These are phyloP conservation scores for Aelia acuminata DNA, from an alignment of 2,888 invertebrate genomes.

Conservation along the genomic window DNA sequence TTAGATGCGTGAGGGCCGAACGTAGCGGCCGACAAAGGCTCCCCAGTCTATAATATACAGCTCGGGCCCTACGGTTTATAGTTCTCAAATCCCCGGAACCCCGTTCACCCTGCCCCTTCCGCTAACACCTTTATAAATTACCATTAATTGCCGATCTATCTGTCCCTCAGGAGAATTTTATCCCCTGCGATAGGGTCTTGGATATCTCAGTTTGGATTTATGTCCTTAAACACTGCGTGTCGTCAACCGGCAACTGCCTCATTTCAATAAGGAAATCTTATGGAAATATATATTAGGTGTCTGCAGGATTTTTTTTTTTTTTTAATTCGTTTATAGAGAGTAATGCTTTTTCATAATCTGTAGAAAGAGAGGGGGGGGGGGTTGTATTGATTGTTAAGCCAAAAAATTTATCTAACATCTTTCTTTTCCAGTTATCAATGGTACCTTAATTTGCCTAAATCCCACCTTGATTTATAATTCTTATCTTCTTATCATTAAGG, in stretches of 20 bases:
- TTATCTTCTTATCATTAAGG: no score
- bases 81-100: constrained; percentile 19
- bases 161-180: constrained; percentile 26
- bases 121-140: constrained; percentile 41
- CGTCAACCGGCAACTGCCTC: constrained; percentile 15
- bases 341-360: not conserved
- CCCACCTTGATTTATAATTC: no score
- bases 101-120: constrained; percentile 13
- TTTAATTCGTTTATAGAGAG: not conserved
- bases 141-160: constrained; percentile 46
- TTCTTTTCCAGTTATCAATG: no score
- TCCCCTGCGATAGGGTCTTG: not conserved
- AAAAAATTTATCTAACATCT: not conserved
- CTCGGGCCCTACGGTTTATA: constrained; percentile 1
- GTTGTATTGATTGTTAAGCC: not conserved
- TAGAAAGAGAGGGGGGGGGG: not conserved
- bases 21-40: constrained; percentile 9
- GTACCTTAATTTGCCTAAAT: no score
- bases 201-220: constrained; percentile 34
- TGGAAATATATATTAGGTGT: not conserved
- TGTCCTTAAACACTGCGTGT: constrained; percentile 21
- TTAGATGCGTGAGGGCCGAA: constrained; percentile 20
- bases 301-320: not conserved
- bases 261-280: constrained; percentile 4
- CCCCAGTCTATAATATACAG: not conserved